Evolutionary conservation across 23 tunicate species (phyloP).

Genomic region (Clavelina lepadiformis): DNA sequence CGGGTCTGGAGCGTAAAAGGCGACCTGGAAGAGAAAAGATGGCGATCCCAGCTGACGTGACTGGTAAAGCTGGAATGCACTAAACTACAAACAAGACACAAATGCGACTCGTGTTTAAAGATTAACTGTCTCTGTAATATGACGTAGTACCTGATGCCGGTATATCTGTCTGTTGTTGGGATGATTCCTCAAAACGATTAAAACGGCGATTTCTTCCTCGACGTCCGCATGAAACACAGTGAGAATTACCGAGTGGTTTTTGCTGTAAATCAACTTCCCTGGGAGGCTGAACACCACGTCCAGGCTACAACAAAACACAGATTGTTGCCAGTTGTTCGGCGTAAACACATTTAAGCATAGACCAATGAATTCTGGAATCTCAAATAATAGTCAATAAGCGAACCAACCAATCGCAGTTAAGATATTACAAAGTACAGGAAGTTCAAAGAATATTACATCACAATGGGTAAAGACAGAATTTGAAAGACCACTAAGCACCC

Average conservation of each 20-base stretch:
- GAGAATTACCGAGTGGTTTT: conserved; percentile 7
- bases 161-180: background rate
- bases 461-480: no score
- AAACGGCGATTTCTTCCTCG: conserved; percentile 11
- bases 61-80: background rate
- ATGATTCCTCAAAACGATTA: background rate
- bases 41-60: background rate
- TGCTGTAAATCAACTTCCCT: conserved; percentile 13
- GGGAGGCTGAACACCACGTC: conserved; percentile 46
- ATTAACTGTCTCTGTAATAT: background rate
- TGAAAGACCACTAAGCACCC: no score
- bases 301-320: conserved; percentile 15
- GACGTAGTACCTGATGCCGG: background rate
- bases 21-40: background rate
- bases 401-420: no score
- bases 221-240: conserved; percentile 18
- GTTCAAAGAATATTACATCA: no score
- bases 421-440: no score
- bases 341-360: no score
- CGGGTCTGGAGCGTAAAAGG: background rate
- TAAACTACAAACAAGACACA: background rate
- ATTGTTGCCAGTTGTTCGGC: no score
- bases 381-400: no score
- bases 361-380: no score
- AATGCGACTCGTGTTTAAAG: background rate